Evolutionary conservation across 2,113 vertebrate genomes (phyloP), one percentile per base, ranked within the genome.

Genomic region (Origma solitaria): DNA sequence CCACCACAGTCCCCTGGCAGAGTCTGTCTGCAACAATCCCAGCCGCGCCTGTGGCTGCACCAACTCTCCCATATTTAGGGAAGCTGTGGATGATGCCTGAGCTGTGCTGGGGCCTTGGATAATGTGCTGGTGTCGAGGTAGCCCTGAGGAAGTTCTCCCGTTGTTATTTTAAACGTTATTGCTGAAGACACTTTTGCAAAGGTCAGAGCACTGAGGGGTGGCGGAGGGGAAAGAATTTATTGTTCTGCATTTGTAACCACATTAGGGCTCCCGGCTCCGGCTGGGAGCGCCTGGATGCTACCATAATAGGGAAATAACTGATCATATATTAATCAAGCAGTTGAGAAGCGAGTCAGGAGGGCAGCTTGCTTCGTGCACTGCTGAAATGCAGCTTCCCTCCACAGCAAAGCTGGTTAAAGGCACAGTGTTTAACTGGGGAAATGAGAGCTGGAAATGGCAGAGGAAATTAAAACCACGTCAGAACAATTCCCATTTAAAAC

Each of bases 301-400:
- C 92, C 92, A 81, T 96, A 95, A 95, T 96, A 97, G 95, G 94
- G 73, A 90, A 88, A 82, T 68, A 60, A 71, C 56, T 69, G 60
- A 91, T 94, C 80, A 88, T 88, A 60, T 95, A 96, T 96, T 96
- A 95, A 96, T 96, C 90, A 93, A 93, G 76, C 51, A 40, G 56
- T 51, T 38, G 88, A 86, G 64, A 68, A 86, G 92, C 0, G 2
- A 95, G 79, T 69, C 75, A 37, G 86, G 79, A 93, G 82, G 64
- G 60, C 3, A 6, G 85, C 70, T 78, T 60, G 85, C 73, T 93
- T 81, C 68, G 27, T 1, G 8, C 60, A 2, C 76, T 75, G 68
- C 76, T 90, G 82, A 95, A 88, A 75, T 75, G 56, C 85, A 94
- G 76, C 64, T 86, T 86, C 85, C 54, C 70, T 66, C 33, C 57